Percentiles rank a stretch among this genome's conserved stretches.
Evolutionary conservation across 2,797 vertebrate species (phyloP).

Genomic region (Sphaeramia orbicularis): DNA sequence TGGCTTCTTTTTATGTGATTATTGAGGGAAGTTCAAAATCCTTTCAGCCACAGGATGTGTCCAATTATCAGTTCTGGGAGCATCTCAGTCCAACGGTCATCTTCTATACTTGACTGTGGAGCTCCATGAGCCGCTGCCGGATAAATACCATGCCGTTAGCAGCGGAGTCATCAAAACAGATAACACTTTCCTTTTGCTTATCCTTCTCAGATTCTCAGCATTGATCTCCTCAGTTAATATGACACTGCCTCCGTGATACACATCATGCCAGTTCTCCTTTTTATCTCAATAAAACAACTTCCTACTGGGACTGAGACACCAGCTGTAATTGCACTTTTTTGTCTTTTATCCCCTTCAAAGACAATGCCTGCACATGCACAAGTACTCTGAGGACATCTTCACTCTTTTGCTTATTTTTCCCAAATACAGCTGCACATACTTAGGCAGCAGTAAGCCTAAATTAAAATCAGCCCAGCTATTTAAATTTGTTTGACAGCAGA

Average conservation of each 20-base stretch:
- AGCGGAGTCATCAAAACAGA: neutral
- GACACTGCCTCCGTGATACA: neutral
- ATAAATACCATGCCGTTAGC: conserved; percentile 1
- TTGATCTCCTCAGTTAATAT: neutral
- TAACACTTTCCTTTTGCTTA: neutral
- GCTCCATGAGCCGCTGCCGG: neutral
- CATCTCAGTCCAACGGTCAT: conserved; percentile 4
- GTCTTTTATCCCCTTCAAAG: neutral
- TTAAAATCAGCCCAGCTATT: too few species aligned
- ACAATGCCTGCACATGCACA: neutral
- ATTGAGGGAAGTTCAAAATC: conserved; percentile 6
- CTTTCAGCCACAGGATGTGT: conserved; percentile 4
- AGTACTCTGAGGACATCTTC: neutral
- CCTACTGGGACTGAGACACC: neutral
- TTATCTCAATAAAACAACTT: neutral
- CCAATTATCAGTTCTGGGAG: conserved; percentile 22
- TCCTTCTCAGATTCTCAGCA: neutral
- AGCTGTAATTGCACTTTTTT: neutral
- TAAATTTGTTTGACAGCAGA: too few species aligned
- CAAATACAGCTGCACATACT: too few species aligned
- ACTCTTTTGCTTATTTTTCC: neutral
- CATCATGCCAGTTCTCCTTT: neutral
- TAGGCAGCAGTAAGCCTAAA: too few species aligned
- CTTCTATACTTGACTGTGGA: conserved; percentile 24
- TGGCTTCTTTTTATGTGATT: conserved; percentile 8